Percentiles rank a stretch among this genome's conserved stretches.
Evolutionary conservation across 2,797 vertebrate species (phyloP).

Genomic region (Sciurus vulgaris): DNA sequence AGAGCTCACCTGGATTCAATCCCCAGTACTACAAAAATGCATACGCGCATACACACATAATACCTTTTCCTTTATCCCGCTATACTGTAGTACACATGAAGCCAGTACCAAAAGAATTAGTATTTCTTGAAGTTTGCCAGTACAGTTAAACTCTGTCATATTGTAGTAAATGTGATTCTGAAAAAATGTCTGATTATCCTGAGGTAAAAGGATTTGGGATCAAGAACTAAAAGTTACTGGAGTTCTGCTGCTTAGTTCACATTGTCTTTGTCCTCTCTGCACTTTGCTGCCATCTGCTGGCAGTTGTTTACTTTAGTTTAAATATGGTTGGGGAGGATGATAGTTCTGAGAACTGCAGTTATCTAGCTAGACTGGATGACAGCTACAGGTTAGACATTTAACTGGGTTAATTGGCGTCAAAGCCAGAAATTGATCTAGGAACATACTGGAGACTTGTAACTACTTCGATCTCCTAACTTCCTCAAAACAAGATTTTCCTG

Average conservation of each 20-base stretch:
- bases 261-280: neutral
- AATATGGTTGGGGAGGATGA: neutral
- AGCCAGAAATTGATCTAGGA: neutral
- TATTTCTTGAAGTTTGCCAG: conserved; percentile 2
- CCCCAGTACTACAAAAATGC: too few relatives aligned
- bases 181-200: neutral
- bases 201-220: neutral
- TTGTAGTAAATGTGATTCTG: neutral
- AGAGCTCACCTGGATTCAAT: neutral
- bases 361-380: neutral
- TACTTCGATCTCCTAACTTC: neutral
- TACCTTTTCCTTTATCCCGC: neutral
- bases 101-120: neutral
- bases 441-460: neutral
- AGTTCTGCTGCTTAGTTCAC: neutral
- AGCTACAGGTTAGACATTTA: neutral
- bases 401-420: neutral
- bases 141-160: neutral
- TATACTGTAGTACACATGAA: conserved; percentile 44
- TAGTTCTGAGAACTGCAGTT: neutral
- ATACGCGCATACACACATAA: neutral
- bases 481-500: neutral
- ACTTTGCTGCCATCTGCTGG: conserved; percentile 64
- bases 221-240: neutral
- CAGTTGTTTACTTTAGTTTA: neutral